Evolutionary conservation across 37 sponge, comb jelly and placozoan species (phyloP), one percentile per base, ranked within the genome.

Genomic region (Tethya wilhelma): DNA sequence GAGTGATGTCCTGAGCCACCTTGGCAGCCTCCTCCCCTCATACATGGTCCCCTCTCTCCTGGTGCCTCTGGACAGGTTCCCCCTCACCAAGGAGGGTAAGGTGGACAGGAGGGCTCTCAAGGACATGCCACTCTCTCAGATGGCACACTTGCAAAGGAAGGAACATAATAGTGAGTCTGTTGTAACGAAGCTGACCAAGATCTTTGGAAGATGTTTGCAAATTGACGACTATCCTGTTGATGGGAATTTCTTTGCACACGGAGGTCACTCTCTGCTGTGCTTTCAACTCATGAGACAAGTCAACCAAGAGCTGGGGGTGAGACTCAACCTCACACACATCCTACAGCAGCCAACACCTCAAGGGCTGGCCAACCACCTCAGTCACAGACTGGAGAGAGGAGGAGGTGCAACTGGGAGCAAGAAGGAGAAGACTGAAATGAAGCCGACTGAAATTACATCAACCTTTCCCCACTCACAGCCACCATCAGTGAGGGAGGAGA

Each of bases 11-110:
- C 56, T 57, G 2, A 31, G 38, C 33, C 23, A 79, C 40, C 36
- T 81, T 4, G 41, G 63, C 34, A 39, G 38, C 43, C 57, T 32
- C 42, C 75, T 89, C 26, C 79, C 90, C 36, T 38, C 80, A 34
- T 84, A 89, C 69, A 89, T 89, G 90, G 63, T 85, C 0, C 91
- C 91, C 11, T 74, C 65, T 25, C 20, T 42, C 28, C 53, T 90
- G 2, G 11, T 80, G 1, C 25, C 81, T 14, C 6, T 85, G 20
- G 78, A 85, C 30, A 38, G 56, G 11, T 29, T 90, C 30, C 86
- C 86, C 6, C 44, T 75, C 44, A 81, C 40, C 3, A 74, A 38
- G 1, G 56, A 69, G 25, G 86, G 91, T 2, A 90, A 90, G 67
- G 53, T 85, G 9, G 74, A 90, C 39, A 63, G 69, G 36, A 55